Evolutionary conservation across 2,888 invertebrate species (phyloP).

Genomic region (Harmothoe impar): DNA sequence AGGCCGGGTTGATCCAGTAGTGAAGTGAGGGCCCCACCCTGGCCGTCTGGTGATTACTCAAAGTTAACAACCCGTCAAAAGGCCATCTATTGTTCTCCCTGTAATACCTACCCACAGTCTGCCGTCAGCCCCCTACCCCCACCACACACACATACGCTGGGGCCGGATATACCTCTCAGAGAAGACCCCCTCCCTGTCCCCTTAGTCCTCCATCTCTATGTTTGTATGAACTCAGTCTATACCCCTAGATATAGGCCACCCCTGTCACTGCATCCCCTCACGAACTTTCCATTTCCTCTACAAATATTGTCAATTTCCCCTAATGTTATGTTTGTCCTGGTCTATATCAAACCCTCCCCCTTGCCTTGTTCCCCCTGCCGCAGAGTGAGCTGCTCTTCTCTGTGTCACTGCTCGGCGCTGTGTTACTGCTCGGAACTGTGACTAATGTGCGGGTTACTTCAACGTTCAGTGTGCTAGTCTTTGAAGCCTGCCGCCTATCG

Average conservation of each 20-base stretch:
- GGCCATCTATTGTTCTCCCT: neutral
- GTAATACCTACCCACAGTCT: neutral
- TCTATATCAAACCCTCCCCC: neutral
- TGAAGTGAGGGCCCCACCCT: neutral
- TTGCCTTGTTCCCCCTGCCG: neutral
- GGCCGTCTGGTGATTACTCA: neutral
- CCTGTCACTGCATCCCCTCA: neutral
- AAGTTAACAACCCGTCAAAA: constrained; percentile 38
- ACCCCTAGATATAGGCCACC: neutral
- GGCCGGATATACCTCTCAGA: neutral
- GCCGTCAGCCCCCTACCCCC: neutral
- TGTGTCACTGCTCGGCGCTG: too few relatives aligned
- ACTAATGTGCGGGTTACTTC: too few relatives aligned
- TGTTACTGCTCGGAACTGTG: too few relatives aligned
- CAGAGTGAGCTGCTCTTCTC: too few relatives aligned
- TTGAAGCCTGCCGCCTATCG: too few relatives aligned
- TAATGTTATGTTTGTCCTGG: constrained; percentile 30
- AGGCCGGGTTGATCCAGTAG: constrained; percentile 15
- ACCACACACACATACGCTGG: neutral
- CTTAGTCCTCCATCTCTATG: neutral
- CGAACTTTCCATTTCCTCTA: constrained; percentile 23
- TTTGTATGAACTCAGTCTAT: neutral
- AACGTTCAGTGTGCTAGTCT: too few relatives aligned
- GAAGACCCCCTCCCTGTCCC: neutral
- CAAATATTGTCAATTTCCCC: constrained; percentile 41